Evolutionary conservation across 2,797 vertebrate species (phyloP).

Genomic region (Sebastes iracundus): DNA sequence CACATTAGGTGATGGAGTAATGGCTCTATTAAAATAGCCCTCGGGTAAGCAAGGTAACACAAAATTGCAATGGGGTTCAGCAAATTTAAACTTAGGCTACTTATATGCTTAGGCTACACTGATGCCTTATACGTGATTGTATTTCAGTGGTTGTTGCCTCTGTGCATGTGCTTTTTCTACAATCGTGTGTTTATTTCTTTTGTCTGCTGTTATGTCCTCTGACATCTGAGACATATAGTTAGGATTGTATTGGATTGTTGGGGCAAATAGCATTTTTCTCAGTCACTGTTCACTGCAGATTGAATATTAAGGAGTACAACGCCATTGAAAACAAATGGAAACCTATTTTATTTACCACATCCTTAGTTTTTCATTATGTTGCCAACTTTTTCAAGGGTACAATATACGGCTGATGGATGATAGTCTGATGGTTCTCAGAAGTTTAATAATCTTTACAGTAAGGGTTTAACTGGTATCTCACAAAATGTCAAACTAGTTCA

Average conservation of each 20-base stretch:
- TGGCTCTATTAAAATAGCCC: slow-evolving; percentile 39
- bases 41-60: slow-evolving; percentile 16
- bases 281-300: slow-evolving; percentile 2
- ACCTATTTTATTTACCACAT: background rate
- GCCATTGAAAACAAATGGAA: background rate
- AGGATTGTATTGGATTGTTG: background rate
- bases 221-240: background rate
- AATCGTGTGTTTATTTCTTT: background rate
- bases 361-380: slow-evolving; percentile 16
- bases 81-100: background rate
- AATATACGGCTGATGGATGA: background rate
- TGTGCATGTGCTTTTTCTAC: background rate
- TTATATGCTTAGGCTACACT: background rate
- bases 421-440: background rate
- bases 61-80: slow-evolving; percentile 18
- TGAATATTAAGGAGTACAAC: background rate
- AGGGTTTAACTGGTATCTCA: background rate
- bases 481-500: background rate
- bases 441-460: background rate
- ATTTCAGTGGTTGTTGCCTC: background rate
- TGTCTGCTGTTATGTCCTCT: background rate
- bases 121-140: background rate
- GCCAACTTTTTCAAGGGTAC: background rate
- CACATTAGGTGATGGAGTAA: slow-evolving; percentile 51
- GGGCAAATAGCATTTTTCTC: slow-evolving; percentile 6